Conservation (phyloP, 1,140 invertebrate genomes). For the Orchestia grillus region DNA sequence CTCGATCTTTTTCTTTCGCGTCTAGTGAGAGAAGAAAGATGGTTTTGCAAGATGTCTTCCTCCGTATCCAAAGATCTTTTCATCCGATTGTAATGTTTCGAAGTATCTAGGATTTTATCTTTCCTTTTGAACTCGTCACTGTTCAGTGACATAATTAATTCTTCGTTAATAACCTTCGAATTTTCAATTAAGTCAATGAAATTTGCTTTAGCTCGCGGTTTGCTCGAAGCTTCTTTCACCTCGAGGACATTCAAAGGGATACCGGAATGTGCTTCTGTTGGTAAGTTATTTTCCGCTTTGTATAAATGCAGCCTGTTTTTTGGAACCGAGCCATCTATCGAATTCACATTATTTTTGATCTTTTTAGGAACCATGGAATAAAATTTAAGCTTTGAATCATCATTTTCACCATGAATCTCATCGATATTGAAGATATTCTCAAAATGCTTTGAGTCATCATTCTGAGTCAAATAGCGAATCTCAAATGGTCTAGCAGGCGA, state of each 20-base stretch:
- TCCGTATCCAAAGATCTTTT: conserved; percentile 2
- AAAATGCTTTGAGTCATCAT: background rate
- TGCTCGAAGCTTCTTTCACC: background rate
- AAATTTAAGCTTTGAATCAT: background rate
- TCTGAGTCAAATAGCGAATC: background rate
- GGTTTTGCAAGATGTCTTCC: background rate
- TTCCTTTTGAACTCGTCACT: background rate
- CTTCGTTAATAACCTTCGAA: background rate
- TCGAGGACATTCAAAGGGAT: background rate
- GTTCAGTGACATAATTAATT: background rate
- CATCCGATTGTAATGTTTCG: background rate
- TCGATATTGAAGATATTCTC: background rate
- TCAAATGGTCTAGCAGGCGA: background rate
- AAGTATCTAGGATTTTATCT: background rate
- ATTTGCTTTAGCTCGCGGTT: background rate
- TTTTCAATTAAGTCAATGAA: background rate
- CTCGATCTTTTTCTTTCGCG: background rate
- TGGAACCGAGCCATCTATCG: background rate
- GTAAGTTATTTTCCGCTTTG: background rate
- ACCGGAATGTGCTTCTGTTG: background rate
- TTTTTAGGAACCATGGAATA: background rate
- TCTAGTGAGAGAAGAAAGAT: background rate
- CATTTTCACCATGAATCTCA: background rate
- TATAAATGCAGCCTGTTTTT: background rate
- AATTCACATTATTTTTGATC: background rate